A percentile compares a stretch with the other conserved stretches of the same genome.
These are phyloP conservation scores for Sepioteuthis lessoniana DNA, from an alignment of 2,888 invertebrate species.

Conservation along the genomic window DNA sequence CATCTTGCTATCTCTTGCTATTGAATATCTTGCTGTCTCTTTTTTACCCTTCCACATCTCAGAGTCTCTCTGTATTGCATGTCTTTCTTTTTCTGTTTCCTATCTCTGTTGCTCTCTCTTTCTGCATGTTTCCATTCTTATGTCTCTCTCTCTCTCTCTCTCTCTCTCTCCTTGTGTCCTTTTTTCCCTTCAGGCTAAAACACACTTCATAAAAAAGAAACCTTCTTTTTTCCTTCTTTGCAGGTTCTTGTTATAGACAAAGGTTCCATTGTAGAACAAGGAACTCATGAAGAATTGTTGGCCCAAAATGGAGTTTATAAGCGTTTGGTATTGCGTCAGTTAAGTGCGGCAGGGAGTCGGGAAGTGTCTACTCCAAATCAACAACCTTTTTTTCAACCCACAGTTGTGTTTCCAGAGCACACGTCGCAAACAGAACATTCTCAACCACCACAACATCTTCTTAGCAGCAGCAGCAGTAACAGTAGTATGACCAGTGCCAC, in stretches of 20 bases:
- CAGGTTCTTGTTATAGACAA: slow-evolving; percentile 73
- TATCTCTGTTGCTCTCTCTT: too few relatives aligned
- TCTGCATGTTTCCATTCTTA: rapidly evolving
- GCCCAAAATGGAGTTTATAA: slow-evolving; percentile 71
- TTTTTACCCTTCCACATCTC: neutral
- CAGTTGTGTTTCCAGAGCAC: slow-evolving; percentile 21
- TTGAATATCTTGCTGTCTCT: neutral
- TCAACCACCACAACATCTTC: neutral
- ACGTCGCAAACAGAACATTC: neutral
- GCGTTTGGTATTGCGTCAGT: slow-evolving; percentile 69
- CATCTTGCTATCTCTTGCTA: too few relatives aligned
- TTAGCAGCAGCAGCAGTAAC: neutral
- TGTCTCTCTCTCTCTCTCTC: too few relatives aligned
- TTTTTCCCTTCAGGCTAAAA: rapidly evolving
- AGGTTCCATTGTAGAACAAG: slow-evolving; percentile 71
- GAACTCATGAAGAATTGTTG: slow-evolving; percentile 71
- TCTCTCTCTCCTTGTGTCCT: too few relatives aligned
- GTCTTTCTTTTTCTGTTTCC: neutral
- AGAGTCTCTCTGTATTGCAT: neutral
- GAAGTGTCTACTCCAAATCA: neutral
- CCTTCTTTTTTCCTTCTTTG: rapidly evolving
- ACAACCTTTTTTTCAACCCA: neutral
- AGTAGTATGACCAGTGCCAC: neutral
- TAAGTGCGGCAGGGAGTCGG: slow-evolving; percentile 61
- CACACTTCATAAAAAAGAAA: too few relatives aligned